Percentiles rank a stretch among this genome's conserved stretches.
These are phyloP conservation scores for Arothron firmamentum DNA, from an alignment of 2,113 vertebrate genomes.

Conservation along the genomic window DNA sequence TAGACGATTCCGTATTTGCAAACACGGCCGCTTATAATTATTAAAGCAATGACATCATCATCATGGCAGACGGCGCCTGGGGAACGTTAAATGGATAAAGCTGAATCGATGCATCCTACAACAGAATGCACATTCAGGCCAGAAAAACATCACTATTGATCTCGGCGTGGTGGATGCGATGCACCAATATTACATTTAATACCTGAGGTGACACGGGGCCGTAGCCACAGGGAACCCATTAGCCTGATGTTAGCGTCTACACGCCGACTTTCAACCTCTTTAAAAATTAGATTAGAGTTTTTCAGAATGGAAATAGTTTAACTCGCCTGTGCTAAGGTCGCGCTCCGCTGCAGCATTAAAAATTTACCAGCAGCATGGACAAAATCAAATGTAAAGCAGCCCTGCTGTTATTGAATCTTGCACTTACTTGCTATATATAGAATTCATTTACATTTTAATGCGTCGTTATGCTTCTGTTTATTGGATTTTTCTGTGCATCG, in stretches of 20 bases:
- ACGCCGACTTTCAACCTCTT: neutral
- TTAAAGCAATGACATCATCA: constrained; percentile 57
- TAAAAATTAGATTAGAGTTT: neutral
- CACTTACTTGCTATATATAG: neutral
- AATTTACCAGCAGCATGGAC: neutral
- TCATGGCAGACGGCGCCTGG: constrained; percentile 49
- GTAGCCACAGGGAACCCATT: constrained; percentile 2
- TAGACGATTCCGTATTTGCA: constrained; percentile 61
- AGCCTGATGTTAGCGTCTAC: neutral
- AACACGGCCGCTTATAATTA: constrained; percentile 53
- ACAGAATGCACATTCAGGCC: neutral
- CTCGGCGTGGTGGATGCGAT: too few species aligned
- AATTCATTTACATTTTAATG: neutral
- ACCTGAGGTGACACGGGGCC: neutral
- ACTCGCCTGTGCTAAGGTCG: neutral
- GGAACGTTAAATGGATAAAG: neutral
- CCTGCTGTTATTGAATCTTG: neutral
- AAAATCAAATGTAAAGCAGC: neutral
- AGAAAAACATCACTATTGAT: neutral
- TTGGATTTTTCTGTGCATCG: neutral
- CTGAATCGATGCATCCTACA: neutral
- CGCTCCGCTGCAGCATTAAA: neutral
- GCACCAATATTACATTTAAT: neutral
- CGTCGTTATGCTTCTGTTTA: neutral
- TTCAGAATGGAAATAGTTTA: constrained; percentile 9